Conservation (phyloP, 2,888 invertebrate species). For the Miltochrista miniata region DNA sequence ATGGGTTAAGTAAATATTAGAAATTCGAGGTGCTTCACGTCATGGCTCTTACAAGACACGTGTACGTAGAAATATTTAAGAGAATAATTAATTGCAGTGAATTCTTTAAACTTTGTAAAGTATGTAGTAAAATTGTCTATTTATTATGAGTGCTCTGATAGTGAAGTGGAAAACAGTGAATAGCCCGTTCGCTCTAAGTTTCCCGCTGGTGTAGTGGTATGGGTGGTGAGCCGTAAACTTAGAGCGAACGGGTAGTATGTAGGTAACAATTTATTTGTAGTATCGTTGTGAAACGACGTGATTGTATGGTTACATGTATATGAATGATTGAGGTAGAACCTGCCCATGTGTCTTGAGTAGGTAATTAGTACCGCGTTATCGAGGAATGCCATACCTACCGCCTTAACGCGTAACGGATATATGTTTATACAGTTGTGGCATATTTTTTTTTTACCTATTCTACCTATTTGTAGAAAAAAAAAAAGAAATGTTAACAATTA, state of each 20-base stretch:
- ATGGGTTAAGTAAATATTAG: constrained; percentile 18
- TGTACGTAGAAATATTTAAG: constrained; percentile 26
- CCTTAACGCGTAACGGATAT: background rate
- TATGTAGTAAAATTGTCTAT: constrained; percentile 36
- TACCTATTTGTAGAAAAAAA: too few relatives aligned
- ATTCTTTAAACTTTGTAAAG: constrained; percentile 25
- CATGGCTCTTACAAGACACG: constrained; percentile 40
- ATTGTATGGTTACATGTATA: constrained; percentile 19
- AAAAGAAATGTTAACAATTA: too few relatives aligned
- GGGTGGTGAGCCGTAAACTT: too few relatives aligned
- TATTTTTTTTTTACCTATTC: too few relatives aligned
- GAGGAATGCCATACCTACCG: constrained; percentile 2
- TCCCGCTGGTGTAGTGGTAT: too few relatives aligned
- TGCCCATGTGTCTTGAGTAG: constrained; percentile 14
- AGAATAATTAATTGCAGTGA: constrained; percentile 29
- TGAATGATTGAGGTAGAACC: constrained; percentile 20
- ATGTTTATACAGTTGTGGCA: too few relatives aligned
- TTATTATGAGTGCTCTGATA: constrained; percentile 42
- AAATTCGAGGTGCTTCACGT: constrained; percentile 46
- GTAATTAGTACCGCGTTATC: constrained; percentile 3
- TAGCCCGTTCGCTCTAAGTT: too few relatives aligned
- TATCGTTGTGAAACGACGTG: constrained; percentile 26
- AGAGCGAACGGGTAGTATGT: too few relatives aligned
- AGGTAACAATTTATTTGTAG: constrained; percentile 23
- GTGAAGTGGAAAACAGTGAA: constrained; percentile 36